Evolutionary conservation across 2,797 vertebrate species (phyloP).

Genomic region (Smutsia temminckii): DNA sequence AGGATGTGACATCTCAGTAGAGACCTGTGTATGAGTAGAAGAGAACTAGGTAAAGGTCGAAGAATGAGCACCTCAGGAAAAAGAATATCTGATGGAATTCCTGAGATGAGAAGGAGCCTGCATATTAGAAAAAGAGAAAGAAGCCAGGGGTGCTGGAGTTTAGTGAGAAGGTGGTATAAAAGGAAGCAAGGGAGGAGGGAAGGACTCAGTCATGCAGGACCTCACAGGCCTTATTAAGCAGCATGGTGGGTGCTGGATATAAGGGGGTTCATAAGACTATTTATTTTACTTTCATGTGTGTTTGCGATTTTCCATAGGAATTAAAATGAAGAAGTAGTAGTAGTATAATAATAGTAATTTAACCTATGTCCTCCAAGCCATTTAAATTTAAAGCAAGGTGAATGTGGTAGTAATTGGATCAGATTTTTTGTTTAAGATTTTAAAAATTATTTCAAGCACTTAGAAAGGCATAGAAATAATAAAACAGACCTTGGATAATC

Average conservation of each 20-base stretch:
- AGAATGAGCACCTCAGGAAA: neutral
- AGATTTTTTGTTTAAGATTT: neutral
- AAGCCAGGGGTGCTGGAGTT: neutral
- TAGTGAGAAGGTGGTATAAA: neutral
- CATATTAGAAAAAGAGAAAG: neutral
- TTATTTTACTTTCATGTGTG: neutral
- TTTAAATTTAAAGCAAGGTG: neutral
- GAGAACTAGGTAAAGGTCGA: neutral
- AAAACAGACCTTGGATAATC: neutral
- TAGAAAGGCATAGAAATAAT: conserved; percentile 3
- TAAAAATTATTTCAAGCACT: conserved; percentile 3
- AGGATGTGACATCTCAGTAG: neutral
- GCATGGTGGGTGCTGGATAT: neutral
- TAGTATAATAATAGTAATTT: neutral
- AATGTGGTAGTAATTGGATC: neutral
- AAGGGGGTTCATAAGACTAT: neutral
- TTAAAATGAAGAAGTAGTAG: neutral
- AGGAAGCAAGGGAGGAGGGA: neutral
- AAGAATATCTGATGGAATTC: neutral
- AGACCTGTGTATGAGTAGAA: neutral
- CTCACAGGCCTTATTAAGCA: neutral
- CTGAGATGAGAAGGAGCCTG: neutral
- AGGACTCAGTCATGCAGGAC: neutral
- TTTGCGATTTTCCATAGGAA: neutral
- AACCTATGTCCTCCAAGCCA: conserved; percentile 21